Evolutionary conservation across 2,797 vertebrate genomes (phyloP).

Genomic region (Centropyge bicolor): DNA sequence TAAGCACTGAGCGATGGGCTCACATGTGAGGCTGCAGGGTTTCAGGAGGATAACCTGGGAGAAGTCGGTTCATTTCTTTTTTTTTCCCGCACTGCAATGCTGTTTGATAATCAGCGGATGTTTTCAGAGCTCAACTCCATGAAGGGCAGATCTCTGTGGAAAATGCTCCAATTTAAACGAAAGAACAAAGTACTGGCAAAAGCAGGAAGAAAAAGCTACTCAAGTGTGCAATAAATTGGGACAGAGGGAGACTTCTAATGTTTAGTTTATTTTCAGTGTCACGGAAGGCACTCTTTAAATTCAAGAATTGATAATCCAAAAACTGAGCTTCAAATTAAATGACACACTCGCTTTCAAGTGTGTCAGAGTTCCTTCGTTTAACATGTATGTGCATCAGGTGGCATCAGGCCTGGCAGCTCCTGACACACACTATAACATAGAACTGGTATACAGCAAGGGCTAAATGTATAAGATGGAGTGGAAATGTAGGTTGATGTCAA

Average conservation of each 20-base stretch:
- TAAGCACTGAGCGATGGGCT: conserved; percentile 31
- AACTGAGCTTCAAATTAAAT: conserved; percentile 34
- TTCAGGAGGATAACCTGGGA: conserved; percentile 39
- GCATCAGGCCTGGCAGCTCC: background rate
- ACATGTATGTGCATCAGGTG: background rate
- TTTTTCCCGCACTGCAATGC: conserved; percentile 12
- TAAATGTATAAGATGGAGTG: background rate
- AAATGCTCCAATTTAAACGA: conserved; percentile 50
- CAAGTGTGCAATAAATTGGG: conserved; percentile 31
- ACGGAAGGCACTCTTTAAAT: conserved; percentile 13
- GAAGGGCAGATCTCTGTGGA: conserved; percentile 58
- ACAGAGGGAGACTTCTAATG: conserved; percentile 25
- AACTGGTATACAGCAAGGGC: conserved; percentile 15
- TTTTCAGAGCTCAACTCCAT: conserved; percentile 50
- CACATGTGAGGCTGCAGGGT: conserved; percentile 24
- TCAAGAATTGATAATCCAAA: conserved; percentile 28
- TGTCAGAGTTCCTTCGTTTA: conserved; percentile 19
- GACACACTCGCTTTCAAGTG: conserved; percentile 21
- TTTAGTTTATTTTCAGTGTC: conserved; percentile 29
- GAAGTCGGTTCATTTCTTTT: conserved; percentile 15
- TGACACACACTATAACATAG: background rate
- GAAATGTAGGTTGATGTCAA: background rate
- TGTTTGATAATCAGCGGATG: conserved; percentile 60
- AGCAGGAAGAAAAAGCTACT: conserved; percentile 22
- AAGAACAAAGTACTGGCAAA: conserved; percentile 48